Evolutionary conservation across 2,888 invertebrate genomes (phyloP), one percentile per base, ranked within the genome.

Genomic region (Branchipolynoe longqiensis): DNA sequence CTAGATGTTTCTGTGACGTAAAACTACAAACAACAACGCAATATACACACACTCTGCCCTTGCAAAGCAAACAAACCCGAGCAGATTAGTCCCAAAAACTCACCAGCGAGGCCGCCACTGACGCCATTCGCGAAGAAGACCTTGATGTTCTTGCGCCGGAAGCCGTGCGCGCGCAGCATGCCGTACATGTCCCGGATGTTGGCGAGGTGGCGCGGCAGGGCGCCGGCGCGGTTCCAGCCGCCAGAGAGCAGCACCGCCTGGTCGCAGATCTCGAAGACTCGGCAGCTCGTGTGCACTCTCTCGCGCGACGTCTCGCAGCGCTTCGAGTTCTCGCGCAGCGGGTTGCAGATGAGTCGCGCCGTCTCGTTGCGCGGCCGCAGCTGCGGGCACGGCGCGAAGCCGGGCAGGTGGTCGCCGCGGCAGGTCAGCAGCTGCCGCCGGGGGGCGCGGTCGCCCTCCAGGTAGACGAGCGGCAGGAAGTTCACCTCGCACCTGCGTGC

Each of bases 171-270:
- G 56, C 93, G 88, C 25, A 95, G 91, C 92, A 94, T 93, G 48
- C 91, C 90, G 88, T 94, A 93, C 86, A 95, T 91, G 12, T 89
- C 88, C 25, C 90, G 88, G 22, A 94, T 88, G 87, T 94, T 94
- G 31, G 91, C 85, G 62, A 91, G 88, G 58, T 93, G 92, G 36
- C 92, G 88, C 14, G 90, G 89, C n/a, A 92, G 92, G 1, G 94
- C 92, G 25, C 94, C 93, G 82, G 93, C 92, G 12, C 94, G 89
- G 88, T 94, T 95, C 95, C 95, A 95, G 1, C 95, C 95, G 0
- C 95, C 95, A 0, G 94, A 94, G 38, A 95, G 85, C 18, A 95
- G 87, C 22, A 95, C 93, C 2, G 94, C 95, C 90, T 94, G 93
- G 90, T 95, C 95, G 89, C 95, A 95, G 8, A 94, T 94, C 89